Evolutionary conservation across 2,113 vertebrate species (phyloP).

Genomic region (Rafetus swinhoei): DNA sequence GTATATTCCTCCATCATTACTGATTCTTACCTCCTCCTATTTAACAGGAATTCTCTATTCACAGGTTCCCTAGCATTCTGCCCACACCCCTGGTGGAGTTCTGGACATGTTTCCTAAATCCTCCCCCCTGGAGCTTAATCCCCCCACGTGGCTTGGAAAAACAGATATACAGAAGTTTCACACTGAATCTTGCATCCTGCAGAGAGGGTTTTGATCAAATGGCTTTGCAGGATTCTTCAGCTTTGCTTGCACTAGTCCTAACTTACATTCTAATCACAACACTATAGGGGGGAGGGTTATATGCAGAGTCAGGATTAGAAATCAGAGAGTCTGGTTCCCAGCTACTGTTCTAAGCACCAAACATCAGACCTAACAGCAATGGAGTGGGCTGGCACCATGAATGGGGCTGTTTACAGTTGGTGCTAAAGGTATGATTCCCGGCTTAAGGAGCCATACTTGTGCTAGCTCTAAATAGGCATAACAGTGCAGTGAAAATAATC

Average conservation of each 20-base stretch:
- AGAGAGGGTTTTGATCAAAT: rapidly evolving
- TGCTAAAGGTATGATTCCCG: neutral
- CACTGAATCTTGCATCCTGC: rapidly evolving
- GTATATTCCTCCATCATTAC: neutral
- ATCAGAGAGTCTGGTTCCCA: neutral
- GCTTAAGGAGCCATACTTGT: neutral
- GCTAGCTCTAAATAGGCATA: neutral
- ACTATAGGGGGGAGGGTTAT: neutral
- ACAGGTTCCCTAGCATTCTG: neutral
- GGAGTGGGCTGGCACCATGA: neutral
- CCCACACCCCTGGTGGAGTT: neutral
- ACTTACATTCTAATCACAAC: rapidly evolving
- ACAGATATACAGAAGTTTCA: neutral
- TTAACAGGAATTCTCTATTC: neutral
- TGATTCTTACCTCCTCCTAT: neutral
- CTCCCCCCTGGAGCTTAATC: neutral
- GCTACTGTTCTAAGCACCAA: neutral
- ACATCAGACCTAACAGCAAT: neutral
- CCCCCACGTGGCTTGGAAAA: rapidly evolving
- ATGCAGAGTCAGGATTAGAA: rapidly evolving
- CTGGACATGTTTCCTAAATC: rapidly evolving
- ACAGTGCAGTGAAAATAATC: neutral
- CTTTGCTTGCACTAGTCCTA: neutral
- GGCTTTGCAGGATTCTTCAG: neutral
- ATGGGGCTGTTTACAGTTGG: neutral